Evolutionary conservation across 2,888 invertebrate species (phyloP).

Genomic region (Oegoconia quadripuncta): DNA sequence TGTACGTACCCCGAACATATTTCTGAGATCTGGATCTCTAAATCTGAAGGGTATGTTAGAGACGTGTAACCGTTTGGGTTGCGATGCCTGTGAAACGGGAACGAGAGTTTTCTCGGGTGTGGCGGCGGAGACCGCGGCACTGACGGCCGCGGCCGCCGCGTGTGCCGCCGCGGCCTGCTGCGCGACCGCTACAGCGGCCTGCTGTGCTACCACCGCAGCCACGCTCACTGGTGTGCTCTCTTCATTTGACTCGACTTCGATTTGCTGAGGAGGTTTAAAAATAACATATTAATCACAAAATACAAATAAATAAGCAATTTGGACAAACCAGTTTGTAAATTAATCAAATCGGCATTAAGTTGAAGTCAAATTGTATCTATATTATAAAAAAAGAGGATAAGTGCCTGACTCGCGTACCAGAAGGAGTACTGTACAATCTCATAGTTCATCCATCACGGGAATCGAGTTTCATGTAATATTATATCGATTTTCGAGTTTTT

Average conservation of each 20-base stretch:
- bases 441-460: too few relatives aligned
- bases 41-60: conserved; percentile 99
- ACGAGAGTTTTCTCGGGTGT: conserved; percentile 74
- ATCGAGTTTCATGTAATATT: too few relatives aligned
- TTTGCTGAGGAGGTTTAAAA: conserved; percentile 43
- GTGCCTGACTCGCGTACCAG: too few relatives aligned
- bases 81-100: conserved; percentile 73
- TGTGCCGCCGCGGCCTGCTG: conserved; percentile 74
- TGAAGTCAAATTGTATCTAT: too few relatives aligned
- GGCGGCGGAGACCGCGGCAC: conserved; percentile 40
- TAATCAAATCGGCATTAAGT: too few relatives aligned
- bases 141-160: conserved; percentile 64
- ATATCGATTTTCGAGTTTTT: too few relatives aligned
- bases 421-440: too few relatives aligned
- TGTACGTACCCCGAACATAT: conserved; percentile 97
- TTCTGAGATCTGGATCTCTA: conserved; percentile 98
- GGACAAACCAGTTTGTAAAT: too few relatives aligned
- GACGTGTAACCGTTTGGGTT: conserved; percentile 98
- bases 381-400: too few relatives aligned
- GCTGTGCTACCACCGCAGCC: conserved; percentile 57
- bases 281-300: conserved; percentile 2
- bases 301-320: too few relatives aligned
- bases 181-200: conserved; percentile 54
- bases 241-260: conserved; percentile 75
- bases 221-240: conserved; percentile 76